Conservation (phyloP, 2,113 vertebrate genomes). For the Kryptolebias marmoratus region DNA sequence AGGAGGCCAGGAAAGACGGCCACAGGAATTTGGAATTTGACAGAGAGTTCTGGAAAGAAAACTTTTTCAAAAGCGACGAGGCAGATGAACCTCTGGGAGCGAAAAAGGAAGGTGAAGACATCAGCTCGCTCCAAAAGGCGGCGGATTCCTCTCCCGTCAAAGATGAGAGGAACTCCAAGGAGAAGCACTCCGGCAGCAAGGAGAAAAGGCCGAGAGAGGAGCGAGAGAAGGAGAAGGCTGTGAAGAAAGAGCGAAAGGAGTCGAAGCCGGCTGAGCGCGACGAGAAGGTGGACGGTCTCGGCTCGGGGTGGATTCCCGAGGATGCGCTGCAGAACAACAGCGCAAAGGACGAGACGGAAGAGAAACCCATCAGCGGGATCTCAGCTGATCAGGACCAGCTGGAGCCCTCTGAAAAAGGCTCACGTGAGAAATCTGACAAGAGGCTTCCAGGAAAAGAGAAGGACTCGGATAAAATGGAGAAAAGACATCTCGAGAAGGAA, state of each 20-base stretch:
- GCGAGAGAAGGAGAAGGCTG: slow-evolving; percentile 83
- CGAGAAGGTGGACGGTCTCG: slow-evolving; percentile 69
- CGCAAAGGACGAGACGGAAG: slow-evolving; percentile 85
- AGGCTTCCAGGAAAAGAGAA: slow-evolving; percentile 85
- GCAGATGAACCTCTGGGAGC: slow-evolving; percentile 83
- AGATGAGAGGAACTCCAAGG: slow-evolving; percentile 88
- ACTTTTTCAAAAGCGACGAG: slow-evolving; percentile 99
- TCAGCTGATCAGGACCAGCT: slow-evolving; percentile 82
- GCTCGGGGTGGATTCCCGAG: slow-evolving; percentile 72
- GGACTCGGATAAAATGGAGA: slow-evolving; percentile 89
- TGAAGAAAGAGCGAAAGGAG: slow-evolving; percentile 89
- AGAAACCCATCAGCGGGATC: slow-evolving; percentile 79
- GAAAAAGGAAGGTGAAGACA: slow-evolving; percentile 83
- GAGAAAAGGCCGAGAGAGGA: slow-evolving; percentile 90
- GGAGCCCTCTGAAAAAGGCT: slow-evolving; percentile 88
- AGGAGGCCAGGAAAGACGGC: slow-evolving; percentile 86
- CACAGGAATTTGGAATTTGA: slow-evolving; percentile 97
- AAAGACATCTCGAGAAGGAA: slow-evolving; percentile 90
- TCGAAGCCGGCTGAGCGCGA: slow-evolving; percentile 82
- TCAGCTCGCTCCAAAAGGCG: slow-evolving; percentile 82
- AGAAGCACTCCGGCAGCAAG: slow-evolving; percentile 86
- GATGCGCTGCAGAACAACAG: slow-evolving; percentile 67
- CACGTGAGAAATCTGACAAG: slow-evolving; percentile 89
- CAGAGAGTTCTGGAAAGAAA: slow-evolving; percentile 99
- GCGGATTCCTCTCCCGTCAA: slow-evolving; percentile 84